These are phyloP conservation scores for Phorcus lineatus DNA, from an alignment of 2,888 invertebrate genomes.

Conservation along the genomic window DNA sequence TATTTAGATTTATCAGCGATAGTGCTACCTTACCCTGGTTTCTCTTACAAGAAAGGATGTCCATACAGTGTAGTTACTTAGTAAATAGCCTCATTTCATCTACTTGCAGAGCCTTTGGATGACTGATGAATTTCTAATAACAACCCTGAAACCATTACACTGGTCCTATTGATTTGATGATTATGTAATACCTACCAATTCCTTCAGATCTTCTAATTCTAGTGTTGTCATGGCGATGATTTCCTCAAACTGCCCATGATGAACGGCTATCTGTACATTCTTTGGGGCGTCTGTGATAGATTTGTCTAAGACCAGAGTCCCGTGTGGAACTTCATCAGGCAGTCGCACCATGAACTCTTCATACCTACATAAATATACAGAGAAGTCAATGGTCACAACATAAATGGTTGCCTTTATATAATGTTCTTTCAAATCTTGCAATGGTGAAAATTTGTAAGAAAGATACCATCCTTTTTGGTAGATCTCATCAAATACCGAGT, in stretches of 20 bases:
- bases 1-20: too few species aligned
- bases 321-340: conserved; percentile 56
- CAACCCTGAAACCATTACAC: too few species aligned
- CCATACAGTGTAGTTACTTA: too few species aligned
- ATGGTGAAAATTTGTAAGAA: neutral
- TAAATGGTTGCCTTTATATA: neutral
- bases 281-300: conserved; percentile 48
- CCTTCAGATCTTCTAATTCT: conserved; percentile 66
- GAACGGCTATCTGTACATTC: conserved; percentile 63
- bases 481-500: too few species aligned
- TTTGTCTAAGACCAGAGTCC: conserved; percentile 43
- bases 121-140: too few species aligned
- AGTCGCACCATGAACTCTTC: conserved; percentile 65
- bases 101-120: too few species aligned
- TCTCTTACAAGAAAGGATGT: too few species aligned
- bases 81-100: too few species aligned
- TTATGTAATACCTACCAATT: conserved; percentile 51
- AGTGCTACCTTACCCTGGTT: too few species aligned
- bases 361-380: conserved; percentile 53
- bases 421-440: neutral
- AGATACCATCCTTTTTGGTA: neutral
- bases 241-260: conserved; percentile 67
- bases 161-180: too few species aligned
- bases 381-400: neutral
- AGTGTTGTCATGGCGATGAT: conserved; percentile 73